Evolutionary conservation across 1,140 invertebrate genomes (phyloP), one percentile per base, ranked within the genome.

Genomic region (Hesperophylax magnus): DNA sequence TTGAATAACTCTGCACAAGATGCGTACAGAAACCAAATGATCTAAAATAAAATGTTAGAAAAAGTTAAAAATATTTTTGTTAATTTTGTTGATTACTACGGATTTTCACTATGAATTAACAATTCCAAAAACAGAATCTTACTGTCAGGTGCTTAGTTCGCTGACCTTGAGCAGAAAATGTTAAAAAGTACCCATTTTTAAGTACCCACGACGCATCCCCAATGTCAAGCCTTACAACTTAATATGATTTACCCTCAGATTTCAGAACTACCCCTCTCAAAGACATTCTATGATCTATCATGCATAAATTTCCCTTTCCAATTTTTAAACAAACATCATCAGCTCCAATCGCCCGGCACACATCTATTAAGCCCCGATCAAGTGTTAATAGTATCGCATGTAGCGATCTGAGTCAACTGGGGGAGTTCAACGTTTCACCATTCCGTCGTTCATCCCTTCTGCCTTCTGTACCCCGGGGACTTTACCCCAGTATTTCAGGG

Each of bases 331-430:
- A 75, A 75, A 75, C 53, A 75, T 75, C 22, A 56, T 75, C 71
- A 56, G 7, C 52, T 56, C 20, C 71, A 39, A 75, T 75, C 54
- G 24, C 71, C 54, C 71, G 22, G 71, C 71, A 31, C 71, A 52
- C 18, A 75, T 75, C 71, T 75, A 75, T 75, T 75, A 75, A 75
- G 39, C 39, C 74, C 74, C 60, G 76, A 67, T 78, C 22, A 27
- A 67, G 76, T 78, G 76, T 78, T 78, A 78, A 78, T 67, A 78
- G 76, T 67, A 78, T 78, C 76, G 54, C 60, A 54, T 78, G 61
- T 78, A 65, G 60, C 60, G 76, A 78, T 78, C 76, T 63, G 54
- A 78, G 61, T 65, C 61, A 53, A 78, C 17, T 22, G n/a, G 54
- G 67, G 67, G 39, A 20, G 67, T 9, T 69, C 34, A 65, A 27